Conservation (phyloP, 1,140 invertebrate species). For the Zaprionus nigranus region DNA sequence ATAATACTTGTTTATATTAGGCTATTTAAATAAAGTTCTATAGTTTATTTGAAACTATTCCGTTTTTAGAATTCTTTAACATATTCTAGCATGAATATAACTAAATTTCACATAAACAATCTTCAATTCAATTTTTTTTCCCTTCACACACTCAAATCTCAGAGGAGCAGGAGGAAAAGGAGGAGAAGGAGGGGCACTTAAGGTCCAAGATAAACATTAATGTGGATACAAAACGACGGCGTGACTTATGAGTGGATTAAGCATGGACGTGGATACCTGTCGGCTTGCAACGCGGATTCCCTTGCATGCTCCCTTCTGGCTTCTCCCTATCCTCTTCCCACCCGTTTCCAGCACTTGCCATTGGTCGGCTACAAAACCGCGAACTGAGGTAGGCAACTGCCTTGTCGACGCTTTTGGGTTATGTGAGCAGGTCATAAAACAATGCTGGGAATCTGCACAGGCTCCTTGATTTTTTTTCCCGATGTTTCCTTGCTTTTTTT, state of each 20-base stretch:
- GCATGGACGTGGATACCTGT: constrained; percentile 48
- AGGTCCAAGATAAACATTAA: constrained; percentile 2
- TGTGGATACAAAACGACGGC: constrained; percentile 43
- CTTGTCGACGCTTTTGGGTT: constrained; percentile 50
- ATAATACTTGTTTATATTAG: too few relatives aligned
- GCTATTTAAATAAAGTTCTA: too few relatives aligned
- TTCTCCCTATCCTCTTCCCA: background rate
- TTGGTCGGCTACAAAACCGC: constrained; percentile 17
- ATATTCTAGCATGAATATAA: background rate
- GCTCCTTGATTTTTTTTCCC: constrained; percentile 26
- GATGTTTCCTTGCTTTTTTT: background rate
- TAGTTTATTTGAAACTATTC: too few relatives aligned
- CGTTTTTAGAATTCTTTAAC: background rate
- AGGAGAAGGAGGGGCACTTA: background rate
- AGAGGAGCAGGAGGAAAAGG: background rate
- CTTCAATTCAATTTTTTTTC: background rate
- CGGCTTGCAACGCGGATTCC: constrained; percentile 6
- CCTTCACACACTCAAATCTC: background rate
- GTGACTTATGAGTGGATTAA: constrained; percentile 75
- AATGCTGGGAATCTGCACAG: constrained; percentile 49
- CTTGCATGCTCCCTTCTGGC: background rate
- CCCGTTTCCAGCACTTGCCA: constrained; percentile 15
- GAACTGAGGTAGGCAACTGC: constrained; percentile 51
- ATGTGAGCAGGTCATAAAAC: constrained; percentile 39
- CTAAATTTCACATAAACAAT: background rate